Evolutionary conservation across 1,140 invertebrate genomes (phyloP), one percentile per base, ranked within the genome.

Genomic region (Parasteatoda tepidariorum): DNA sequence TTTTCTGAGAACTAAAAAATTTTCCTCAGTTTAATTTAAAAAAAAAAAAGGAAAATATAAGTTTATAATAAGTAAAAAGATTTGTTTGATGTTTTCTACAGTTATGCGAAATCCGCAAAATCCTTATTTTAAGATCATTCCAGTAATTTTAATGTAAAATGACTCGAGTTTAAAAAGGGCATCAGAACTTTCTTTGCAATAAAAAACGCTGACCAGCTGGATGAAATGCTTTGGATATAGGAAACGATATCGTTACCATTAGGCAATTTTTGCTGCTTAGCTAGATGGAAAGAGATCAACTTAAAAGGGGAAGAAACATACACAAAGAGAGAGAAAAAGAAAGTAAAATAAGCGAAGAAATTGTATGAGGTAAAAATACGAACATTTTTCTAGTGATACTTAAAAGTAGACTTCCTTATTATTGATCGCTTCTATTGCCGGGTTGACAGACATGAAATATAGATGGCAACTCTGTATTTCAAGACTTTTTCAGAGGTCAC

Each of bases 401-500:
- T 68, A 79, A 79, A 79, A 67, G 62, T 68, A 79, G 76, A 57
- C 76, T 79, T 38, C 57, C 33, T 26, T 34, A 30, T 79, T 79
- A 79, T 79, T 79, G 76, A 79, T 79, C 76, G 76, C 48, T 67
- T 68, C 76, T 41, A 68, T 79, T 79, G 76, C 68, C 54, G 59
- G 64, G 76, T 79, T 79, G 76, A 79, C 76, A 79, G 76, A 79
- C 76, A 57, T 79, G 76, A 79, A 79, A 79, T 79, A 79, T 79
- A 79, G 76, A 79, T 64, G 64, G 76, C 64, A 79, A 68, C 74
- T 78, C 76, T 79, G 76, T 55, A 48, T 79, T 79, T 79, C 76
- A 78, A 66, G 74, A 78, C 34, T 78, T 78, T 64, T 66, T 57
- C 34, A 31, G 57, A 41, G 73, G 57, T 41, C 28, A 9, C 57